Percentiles rank a stretch among this genome's conserved stretches.
Evolutionary conservation across 2,888 invertebrate species (phyloP).

Genomic region (Drosophila pseudotakahashii): DNA sequence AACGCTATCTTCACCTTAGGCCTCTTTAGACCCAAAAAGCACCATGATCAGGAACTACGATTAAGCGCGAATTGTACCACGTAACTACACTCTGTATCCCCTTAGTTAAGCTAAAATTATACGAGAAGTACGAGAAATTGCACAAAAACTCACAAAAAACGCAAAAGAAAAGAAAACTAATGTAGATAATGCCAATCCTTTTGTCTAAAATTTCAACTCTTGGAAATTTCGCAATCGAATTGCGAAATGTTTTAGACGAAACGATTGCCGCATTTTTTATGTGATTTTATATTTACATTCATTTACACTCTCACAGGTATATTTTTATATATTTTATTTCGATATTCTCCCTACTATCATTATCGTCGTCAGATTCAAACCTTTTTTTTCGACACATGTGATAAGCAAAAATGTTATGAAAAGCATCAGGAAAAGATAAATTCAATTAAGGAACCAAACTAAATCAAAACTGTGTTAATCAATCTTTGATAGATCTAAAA

Average conservation of each 20-base stretch:
- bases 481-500: slow-evolving; percentile 42
- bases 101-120: slow-evolving; percentile 72
- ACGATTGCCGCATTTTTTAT: slow-evolving; percentile 81
- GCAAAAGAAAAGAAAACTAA: slow-evolving; percentile 50
- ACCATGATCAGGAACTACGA: slow-evolving; percentile 22
- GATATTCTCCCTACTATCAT: slow-evolving; percentile 39
- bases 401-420: slow-evolving; percentile 72
- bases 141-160: slow-evolving; percentile 30
- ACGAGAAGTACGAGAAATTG: slow-evolving; percentile 20
- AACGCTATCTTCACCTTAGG: slow-evolving; percentile 14
- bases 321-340: slow-evolving; percentile 40
- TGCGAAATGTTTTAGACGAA: slow-evolving; percentile 81
- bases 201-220: slow-evolving; percentile 81
- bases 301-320: slow-evolving; percentile 36
- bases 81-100: slow-evolving; percentile 84
- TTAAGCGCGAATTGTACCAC: slow-evolving; percentile 64
- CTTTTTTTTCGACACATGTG: slow-evolving; percentile 52
- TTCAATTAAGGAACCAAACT: slow-evolving; percentile 19
- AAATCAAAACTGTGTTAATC: slow-evolving; percentile 39
- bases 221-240: slow-evolving; percentile 54
- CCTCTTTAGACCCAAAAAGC: slow-evolving; percentile 18
- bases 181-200: slow-evolving; percentile 82
- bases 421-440: slow-evolving; percentile 20
- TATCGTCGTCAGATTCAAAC: slow-evolving; percentile 44
- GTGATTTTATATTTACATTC: slow-evolving; percentile 48